A percentile compares a stretch with the other conserved stretches of the same genome.
phyloP scores from a whole-genome alignment of 2,113 vertebrate genomes.

The Steatornis caripensis region DNA sequence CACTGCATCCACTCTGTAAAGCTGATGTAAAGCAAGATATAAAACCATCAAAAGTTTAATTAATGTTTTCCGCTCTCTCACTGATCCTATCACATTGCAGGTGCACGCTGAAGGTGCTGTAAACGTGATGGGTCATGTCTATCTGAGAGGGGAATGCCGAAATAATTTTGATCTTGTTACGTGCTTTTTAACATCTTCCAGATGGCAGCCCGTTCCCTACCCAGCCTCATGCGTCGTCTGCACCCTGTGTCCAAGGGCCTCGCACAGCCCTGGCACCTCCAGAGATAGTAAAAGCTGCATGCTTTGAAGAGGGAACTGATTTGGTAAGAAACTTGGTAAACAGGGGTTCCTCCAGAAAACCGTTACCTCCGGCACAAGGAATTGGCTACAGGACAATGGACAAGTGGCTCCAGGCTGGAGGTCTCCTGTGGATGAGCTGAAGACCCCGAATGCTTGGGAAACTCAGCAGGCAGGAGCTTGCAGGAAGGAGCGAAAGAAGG shows the following conservation, averaged over 20 bases:
- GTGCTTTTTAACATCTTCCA: not conserved
- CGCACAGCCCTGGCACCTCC: fast-evolving
- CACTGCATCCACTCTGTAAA: not conserved
- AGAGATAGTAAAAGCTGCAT: not conserved
- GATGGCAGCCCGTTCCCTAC: not conserved
- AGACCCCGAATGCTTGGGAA: not conserved
- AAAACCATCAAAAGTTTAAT: not conserved
- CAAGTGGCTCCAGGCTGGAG: not conserved
- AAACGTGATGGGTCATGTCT: not conserved
- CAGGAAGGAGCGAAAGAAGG: not conserved
- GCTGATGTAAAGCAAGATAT: not conserved
- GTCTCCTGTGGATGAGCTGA: not conserved
- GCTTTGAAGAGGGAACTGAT: not conserved
- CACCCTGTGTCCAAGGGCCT: not conserved
- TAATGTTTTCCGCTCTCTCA: not conserved
- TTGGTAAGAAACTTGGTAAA: not conserved
- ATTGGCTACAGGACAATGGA: not conserved
- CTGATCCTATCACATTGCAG: not conserved
- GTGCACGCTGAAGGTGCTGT: not conserved
- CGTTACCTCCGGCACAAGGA: not conserved
- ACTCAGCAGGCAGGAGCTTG: not conserved
- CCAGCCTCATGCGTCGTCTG: not conserved
- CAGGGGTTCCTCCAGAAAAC: not conserved
- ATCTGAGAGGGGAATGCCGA: not conserved
- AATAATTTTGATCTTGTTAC: not conserved